Percentiles rank a stretch among this genome's conserved stretches.
These are phyloP conservation scores for Geodia barretti DNA, from an alignment of 37 sponge, comb jelly and placozoan genomes.

Conservation along the genomic window DNA sequence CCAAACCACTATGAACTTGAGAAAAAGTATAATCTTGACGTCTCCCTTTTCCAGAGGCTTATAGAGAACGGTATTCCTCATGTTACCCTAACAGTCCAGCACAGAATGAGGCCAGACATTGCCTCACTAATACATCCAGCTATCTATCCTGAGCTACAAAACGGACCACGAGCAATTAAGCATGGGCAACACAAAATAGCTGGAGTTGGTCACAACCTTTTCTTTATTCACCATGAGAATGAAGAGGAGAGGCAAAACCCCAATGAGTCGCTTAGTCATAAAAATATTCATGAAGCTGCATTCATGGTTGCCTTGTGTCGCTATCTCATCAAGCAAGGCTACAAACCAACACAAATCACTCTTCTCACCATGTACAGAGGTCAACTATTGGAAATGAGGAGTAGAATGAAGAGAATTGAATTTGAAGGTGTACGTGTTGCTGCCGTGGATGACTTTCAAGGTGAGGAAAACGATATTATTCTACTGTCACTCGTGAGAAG, in stretches of 20 bases:
- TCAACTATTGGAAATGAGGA: constrained; percentile 74
- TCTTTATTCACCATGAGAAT: constrained; percentile 64
- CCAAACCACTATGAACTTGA: constrained; percentile 72
- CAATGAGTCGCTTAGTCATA: constrained; percentile 42
- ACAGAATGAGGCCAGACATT: constrained; percentile 94
- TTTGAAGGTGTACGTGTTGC: constrained; percentile 77
- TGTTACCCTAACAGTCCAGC: constrained; percentile 73
- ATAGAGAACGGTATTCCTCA: constrained; percentile 20
- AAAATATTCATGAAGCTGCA: constrained; percentile 78
- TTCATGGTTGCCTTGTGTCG: constrained; percentile 63
- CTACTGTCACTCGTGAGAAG: constrained; percentile 86
- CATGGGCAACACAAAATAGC: constrained; percentile 43
- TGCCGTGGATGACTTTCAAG: constrained; percentile 95
- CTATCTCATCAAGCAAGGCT: constrained; percentile 82
- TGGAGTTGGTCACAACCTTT: constrained; percentile 69
- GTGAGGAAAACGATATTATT: constrained; percentile 92
- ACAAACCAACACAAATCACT: constrained; percentile 69
- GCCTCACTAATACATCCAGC: constrained; percentile 63
- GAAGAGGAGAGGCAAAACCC: constrained; percentile 46
- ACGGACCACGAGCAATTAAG: constrained; percentile 42
- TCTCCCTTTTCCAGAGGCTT: constrained; percentile 95
- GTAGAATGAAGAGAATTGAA: constrained; percentile 33
- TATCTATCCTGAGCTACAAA: constrained; percentile 63
- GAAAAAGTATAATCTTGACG: constrained; percentile 61
- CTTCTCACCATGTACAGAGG: constrained; percentile 90